These are phyloP conservation scores for Triplophysa siluroides DNA, from an alignment of 2,113 vertebrate genomes.

Conservation along the genomic window DNA sequence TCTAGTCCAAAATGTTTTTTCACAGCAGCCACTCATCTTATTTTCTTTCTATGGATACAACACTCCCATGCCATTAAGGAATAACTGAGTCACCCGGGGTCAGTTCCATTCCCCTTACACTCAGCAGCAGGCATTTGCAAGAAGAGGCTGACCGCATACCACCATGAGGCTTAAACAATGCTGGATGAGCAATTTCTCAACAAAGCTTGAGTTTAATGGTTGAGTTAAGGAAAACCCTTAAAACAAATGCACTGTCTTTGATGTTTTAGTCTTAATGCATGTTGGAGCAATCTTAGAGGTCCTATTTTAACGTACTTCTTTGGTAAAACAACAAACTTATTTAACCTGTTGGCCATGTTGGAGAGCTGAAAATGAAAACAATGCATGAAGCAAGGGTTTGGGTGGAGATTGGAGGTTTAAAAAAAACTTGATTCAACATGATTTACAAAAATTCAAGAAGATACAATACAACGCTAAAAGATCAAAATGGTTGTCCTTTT, in stretches of 20 bases:
- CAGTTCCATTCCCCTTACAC: slow-evolving; percentile 28
- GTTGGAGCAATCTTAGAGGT: background rate
- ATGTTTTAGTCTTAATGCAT: background rate
- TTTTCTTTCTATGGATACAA: slow-evolving; percentile 52
- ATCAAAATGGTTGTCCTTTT: too few species aligned
- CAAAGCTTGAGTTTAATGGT: background rate
- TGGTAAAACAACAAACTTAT: too few species aligned
- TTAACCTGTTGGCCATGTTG: too few species aligned
- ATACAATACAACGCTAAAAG: too few species aligned
- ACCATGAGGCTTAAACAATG: background rate
- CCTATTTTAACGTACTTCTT: too few species aligned
- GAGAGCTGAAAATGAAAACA: too few species aligned
- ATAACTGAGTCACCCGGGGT: slow-evolving; percentile 49
- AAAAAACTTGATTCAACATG: too few species aligned
- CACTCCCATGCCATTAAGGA: slow-evolving; percentile 47
- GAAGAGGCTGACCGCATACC: slow-evolving; percentile 18
- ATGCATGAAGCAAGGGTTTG: too few species aligned
- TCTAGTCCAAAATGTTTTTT: slow-evolving; percentile 28
- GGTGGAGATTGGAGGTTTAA: too few species aligned
- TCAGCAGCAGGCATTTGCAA: slow-evolving; percentile 36
- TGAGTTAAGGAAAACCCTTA: background rate
- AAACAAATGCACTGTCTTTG: background rate
- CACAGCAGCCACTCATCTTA: slow-evolving; percentile 45
- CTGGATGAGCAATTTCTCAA: background rate
- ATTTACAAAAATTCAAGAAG: too few species aligned